phyloP scores from a whole-genome alignment of 2,888 invertebrate genomes.

The Tromatobia lineatoria region DNA sequence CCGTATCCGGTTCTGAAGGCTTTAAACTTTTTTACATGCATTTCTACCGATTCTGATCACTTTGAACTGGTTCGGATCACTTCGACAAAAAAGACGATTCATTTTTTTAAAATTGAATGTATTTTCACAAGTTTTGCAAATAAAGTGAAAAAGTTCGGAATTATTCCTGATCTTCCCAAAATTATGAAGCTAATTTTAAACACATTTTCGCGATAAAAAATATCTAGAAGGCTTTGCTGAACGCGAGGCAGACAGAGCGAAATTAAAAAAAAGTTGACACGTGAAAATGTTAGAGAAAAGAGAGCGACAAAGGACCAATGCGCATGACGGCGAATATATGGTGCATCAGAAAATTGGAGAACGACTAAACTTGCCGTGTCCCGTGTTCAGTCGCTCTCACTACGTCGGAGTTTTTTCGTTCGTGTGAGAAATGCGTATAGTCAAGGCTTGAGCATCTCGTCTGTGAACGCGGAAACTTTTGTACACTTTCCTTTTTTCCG shows the following conservation, averaged over 20 bases:
- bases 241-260: background rate
- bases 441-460: background rate
- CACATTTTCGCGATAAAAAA: background rate
- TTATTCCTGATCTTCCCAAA: background rate
- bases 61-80: too few relatives aligned
- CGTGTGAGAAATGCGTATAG: background rate
- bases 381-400: background rate
- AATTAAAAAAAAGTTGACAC: background rate
- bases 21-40: too few relatives aligned
- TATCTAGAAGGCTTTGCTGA: background rate
- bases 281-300: conserved; percentile 7
- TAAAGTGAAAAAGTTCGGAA: background rate
- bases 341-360: conserved; percentile 36
- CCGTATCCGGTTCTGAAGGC: background rate
- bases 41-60: too few relatives aligned
- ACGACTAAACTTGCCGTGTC: conserved; percentile 14
- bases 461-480: conserved; percentile 24
- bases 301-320: conserved; percentile 51
- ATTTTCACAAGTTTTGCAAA: too few relatives aligned
- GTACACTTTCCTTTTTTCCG: conserved; percentile 19
- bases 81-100: too few relatives aligned
- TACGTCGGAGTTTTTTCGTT: conserved; percentile 13
- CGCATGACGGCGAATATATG: conserved; percentile 13
- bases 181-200: background rate
- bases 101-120: too few relatives aligned